These are phyloP conservation scores for Rhagonycha fulva DNA, from an alignment of 2,888 invertebrate species.

Conservation along the genomic window DNA sequence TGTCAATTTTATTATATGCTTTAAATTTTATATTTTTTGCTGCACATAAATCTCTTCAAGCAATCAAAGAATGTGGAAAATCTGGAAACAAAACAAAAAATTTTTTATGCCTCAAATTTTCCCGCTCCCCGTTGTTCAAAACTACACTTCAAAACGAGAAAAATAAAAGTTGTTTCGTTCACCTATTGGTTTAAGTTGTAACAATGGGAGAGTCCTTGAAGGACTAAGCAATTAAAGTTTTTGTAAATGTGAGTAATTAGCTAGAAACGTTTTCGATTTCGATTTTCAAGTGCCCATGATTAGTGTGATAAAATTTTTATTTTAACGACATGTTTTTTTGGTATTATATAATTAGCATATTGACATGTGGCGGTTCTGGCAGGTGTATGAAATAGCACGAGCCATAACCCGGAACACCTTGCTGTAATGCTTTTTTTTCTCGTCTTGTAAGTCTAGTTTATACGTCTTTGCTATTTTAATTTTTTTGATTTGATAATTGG, in stretches of 20 bases:
- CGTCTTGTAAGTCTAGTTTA: background rate
- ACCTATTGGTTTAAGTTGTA: background rate
- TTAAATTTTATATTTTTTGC: background rate
- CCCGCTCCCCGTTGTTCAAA: background rate
- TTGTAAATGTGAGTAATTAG: background rate
- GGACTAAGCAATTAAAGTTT: background rate
- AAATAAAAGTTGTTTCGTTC: background rate
- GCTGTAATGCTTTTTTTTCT: slow-evolving; percentile 42
- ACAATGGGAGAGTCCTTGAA: background rate
- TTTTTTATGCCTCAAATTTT: background rate
- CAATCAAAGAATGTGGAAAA: too few relatives aligned
- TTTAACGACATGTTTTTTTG: slow-evolving; percentile 28
- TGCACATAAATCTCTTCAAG: too few relatives aligned
- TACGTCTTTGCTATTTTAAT: background rate
- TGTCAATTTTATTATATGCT: background rate
- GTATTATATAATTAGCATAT: slow-evolving; percentile 48
- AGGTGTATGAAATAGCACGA: slow-evolving; percentile 45
- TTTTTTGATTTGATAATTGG: background rate
- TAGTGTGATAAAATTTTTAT: slow-evolving; percentile 18
- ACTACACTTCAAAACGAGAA: background rate
- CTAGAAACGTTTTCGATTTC: background rate
- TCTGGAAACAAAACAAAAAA: too few relatives aligned
- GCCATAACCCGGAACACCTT: slow-evolving; percentile 46
- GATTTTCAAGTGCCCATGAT: background rate
- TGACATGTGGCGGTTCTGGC: slow-evolving; percentile 45